Evolutionary conservation across 2,797 vertebrate genomes (phyloP).

Genomic region (Erpetoichthys calabaricus): DNA sequence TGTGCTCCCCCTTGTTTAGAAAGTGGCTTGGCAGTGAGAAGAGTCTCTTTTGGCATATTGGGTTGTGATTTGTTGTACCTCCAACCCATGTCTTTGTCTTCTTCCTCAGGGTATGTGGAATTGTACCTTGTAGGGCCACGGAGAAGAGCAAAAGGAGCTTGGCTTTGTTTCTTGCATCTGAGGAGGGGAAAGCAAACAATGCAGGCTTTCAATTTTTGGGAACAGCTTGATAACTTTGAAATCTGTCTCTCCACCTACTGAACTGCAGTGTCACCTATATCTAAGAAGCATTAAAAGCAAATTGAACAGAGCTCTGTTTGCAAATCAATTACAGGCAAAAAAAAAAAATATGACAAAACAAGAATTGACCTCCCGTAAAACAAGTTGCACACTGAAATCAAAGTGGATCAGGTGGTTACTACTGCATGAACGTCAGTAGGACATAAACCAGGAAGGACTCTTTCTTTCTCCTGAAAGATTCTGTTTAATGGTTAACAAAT

Average conservation of each 20-base stretch:
- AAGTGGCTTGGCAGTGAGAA: too few relatives aligned
- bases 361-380: too few relatives aligned
- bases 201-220: too few relatives aligned
- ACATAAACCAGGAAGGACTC: too few relatives aligned
- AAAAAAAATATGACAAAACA: too few relatives aligned
- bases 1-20: not conserved
- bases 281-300: not conserved
- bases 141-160: slow-evolving; percentile 50
- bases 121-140: slow-evolving; percentile 45
- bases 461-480: too few relatives aligned
- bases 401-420: too few relatives aligned
- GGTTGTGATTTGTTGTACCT: not conserved
- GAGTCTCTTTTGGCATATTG: too few relatives aligned
- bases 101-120: slow-evolving; percentile 11
- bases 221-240: not conserved
- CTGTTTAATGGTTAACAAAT: too few relatives aligned
- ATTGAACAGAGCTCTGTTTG: not conserved
- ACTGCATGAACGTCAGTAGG: too few relatives aligned
- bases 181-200: not conserved
- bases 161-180: slow-evolving; percentile 56
- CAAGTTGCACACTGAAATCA: too few relatives aligned
- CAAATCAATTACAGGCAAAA: too few relatives aligned
- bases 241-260: not conserved
- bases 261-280: not conserved
- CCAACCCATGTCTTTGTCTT: slow-evolving; percentile 9